A percentile compares a stretch with the other conserved stretches of the same genome.
These are phyloP conservation scores for Ahaetulla prasina DNA, from an alignment of 2,113 vertebrate genomes.

Conservation along the genomic window DNA sequence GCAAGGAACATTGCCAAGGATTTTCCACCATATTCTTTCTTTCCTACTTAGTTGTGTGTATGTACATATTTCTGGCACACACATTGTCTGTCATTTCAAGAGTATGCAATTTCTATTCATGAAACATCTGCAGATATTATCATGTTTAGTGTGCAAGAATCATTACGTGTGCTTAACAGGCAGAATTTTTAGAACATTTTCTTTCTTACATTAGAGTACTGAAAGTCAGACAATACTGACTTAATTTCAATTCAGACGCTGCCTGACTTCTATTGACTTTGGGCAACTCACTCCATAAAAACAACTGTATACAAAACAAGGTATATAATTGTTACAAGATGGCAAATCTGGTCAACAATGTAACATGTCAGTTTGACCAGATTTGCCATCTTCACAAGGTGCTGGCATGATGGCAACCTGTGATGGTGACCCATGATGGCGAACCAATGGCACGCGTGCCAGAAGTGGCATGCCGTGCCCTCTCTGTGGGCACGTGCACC, in stretches of 20 bases:
- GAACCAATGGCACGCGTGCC: too few species aligned
- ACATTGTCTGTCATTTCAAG: accelerated
- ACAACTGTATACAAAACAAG: background rate
- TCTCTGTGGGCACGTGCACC: too few species aligned
- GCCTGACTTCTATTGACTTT: background rate
- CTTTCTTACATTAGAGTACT: background rate
- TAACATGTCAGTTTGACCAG: background rate
- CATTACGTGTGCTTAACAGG: accelerated
- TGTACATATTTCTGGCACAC: background rate
- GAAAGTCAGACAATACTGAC: background rate
- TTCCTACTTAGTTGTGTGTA: background rate
- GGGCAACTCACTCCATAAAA: background rate
- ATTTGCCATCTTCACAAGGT: background rate
- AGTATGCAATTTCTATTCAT: background rate
- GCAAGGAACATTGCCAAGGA: background rate
- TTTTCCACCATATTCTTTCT: background rate
- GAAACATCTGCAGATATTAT: background rate
- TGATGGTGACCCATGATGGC: too few species aligned
- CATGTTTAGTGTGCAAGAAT: background rate
- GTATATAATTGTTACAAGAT: background rate
- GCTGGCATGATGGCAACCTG: too few species aligned
- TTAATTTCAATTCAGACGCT: background rate
- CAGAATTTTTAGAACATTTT: background rate
- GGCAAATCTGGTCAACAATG: background rate
- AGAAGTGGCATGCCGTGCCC: too few species aligned